Evolutionary conservation across 2,888 invertebrate genomes (phyloP), one percentile per base, ranked within the genome.

Genomic region (Tillus elongatus): DNA sequence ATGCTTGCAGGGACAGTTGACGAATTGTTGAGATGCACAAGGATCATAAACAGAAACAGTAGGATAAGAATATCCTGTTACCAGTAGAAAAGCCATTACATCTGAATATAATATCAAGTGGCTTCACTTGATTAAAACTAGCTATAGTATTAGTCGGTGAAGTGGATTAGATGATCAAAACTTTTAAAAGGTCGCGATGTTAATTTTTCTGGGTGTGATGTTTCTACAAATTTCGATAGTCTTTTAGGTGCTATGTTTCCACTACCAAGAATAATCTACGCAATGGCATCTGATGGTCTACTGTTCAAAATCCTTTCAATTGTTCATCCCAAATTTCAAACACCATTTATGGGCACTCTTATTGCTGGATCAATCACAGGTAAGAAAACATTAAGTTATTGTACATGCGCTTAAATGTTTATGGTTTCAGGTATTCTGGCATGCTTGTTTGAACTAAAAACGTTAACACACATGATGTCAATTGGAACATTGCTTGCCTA

Each of bases 381-480:
- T 73, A 64, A 54, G 6, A 19, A 19, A 19, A 19, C 24, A 19
- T 8, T 8, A 19, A 19, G 24, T 19, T 19, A 19, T 19, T 19
- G 6, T 19, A 19, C 24, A 19, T 8, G n/a, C n/a, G n/a, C n/a
- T 8, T 19, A 19, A 19, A 19, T 19, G 6, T 8, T 19, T 19
- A 8, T 19, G n/a, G n/a, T 19, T 19, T 19, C 57, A 80, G 87
- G 84, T 13, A 63, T 83, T 0, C 70, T 92, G 59, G 86, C 91
- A 0, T 82, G 88, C 49, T 63, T 90, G 35, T 85, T 93, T 56
- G 82, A 91, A 57, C 67, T 92, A 41, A 74, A 77, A 8, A 85
- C 88, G 51, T 67, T 93, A 34, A 86, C 91, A 13, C 86, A 84
- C 56, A 86, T 93, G 75, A 85, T 93, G 77, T 90, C 90, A 1